Evolutionary conservation across 2,888 invertebrate species (phyloP).

Genomic region (Rhamnusium bicolor): DNA sequence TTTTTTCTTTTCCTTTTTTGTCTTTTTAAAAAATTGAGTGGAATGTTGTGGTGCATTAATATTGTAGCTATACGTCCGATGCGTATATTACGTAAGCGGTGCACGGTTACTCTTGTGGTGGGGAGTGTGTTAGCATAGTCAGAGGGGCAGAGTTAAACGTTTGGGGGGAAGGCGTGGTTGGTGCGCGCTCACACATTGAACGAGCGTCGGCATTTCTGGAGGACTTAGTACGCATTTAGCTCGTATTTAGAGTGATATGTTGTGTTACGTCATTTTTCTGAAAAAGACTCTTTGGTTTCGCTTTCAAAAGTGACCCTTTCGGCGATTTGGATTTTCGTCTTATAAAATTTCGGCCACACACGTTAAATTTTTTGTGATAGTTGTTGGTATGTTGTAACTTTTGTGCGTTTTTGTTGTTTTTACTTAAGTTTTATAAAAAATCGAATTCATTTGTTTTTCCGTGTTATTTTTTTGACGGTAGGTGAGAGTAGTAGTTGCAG

Average conservation of each 20-base stretch:
- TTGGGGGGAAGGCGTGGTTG: conserved; percentile 70
- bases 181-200: conserved; percentile 69
- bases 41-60: conserved; percentile 26
- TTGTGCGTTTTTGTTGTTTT: conserved; percentile 46
- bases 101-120: conserved; percentile 37
- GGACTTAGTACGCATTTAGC: conserved; percentile 71
- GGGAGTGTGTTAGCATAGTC: conserved; percentile 57
- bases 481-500: conserved; percentile 20
- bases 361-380: conserved; percentile 52
- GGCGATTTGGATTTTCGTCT: conserved; percentile 61
- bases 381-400: conserved; percentile 59
- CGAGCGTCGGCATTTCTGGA: conserved; percentile 68
- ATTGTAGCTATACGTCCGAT: conserved; percentile 3
- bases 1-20: not conserved
- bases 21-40: not conserved
- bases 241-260: conserved; percentile 72
- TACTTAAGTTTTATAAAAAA: conserved; percentile 30
- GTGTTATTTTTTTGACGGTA: conserved; percentile 32
- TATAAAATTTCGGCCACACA: conserved; percentile 44
- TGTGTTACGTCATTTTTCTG: conserved; percentile 72
- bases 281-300: conserved; percentile 71
- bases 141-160: conserved; percentile 38
- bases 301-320: conserved; percentile 71
- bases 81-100: conserved; percentile 53
- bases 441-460: conserved; percentile 38